A percentile compares a stretch with the other conserved stretches of the same genome.
Conservation (phyloP, 2,797 vertebrate genomes). For the Toxotes lorentzi region DNA sequence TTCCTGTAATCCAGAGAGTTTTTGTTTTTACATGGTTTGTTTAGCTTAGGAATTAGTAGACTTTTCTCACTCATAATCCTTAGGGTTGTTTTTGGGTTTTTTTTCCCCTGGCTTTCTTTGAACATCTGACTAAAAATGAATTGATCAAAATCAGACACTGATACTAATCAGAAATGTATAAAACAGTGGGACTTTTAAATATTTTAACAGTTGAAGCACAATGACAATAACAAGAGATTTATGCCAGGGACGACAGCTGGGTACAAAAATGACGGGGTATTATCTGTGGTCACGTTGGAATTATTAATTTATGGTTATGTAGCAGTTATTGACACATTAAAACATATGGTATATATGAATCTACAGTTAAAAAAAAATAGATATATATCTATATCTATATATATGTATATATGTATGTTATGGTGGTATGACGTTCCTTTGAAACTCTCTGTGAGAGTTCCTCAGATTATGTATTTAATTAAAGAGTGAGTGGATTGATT, state of each 20-base stretch:
- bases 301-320: neutral
- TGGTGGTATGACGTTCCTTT: neutral
- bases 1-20: neutral
- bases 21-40: neutral
- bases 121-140: neutral
- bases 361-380: neutral
- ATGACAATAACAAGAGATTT: neutral
- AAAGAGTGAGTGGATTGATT: neutral
- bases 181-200: neutral
- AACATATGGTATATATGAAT: neutral
- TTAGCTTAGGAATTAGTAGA: neutral
- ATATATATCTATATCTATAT: neutral
- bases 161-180: neutral
- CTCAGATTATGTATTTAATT: constrained; percentile 32
- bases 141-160: neutral
- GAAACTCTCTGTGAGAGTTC: constrained; percentile 57
- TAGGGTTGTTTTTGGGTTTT: neutral
- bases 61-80: neutral
- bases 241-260: neutral
- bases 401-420: neutral
- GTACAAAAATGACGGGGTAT: neutral
- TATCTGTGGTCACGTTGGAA: neutral
- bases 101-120: neutral
- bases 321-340: neutral
- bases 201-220: neutral